Conservation (phyloP, 2,888 invertebrate species). For the Rotaria magnacalcarata region DNA sequence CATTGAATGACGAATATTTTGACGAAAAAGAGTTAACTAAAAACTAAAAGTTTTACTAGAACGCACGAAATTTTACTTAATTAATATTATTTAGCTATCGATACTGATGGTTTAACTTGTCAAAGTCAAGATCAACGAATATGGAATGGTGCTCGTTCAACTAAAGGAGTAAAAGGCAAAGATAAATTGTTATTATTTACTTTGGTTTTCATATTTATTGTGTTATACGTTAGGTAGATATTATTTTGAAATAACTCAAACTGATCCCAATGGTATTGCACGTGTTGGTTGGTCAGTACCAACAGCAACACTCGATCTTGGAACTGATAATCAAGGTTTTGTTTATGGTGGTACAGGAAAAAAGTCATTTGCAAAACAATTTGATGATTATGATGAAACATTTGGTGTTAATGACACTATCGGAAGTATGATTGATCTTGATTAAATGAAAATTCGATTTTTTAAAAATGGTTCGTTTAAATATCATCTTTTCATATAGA, state of each 20-base stretch:
- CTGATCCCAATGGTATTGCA: conserved; percentile 85
- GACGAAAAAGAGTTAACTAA: no score
- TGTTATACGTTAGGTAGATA: conserved; percentile 51
- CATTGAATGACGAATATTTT: no score
- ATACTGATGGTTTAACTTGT: conserved; percentile 72
- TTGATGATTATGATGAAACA: conserved; percentile 86
- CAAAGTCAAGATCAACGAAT: conserved; percentile 82
- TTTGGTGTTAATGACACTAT: conserved; percentile 89
- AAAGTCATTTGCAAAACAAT: conserved; percentile 85
- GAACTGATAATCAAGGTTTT: conserved; percentile 67
- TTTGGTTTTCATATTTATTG: conserved; percentile 48
- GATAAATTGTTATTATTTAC: conserved; percentile 55
- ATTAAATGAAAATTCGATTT: conserved; percentile 73
- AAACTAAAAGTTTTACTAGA: no score
- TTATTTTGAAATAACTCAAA: conserved; percentile 73
- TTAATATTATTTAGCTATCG: conserved; percentile 33
- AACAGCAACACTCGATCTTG: conserved; percentile 80
- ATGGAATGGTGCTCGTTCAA: conserved; percentile 85
- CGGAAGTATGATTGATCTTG: conserved; percentile 80
- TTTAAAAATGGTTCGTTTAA: conserved; percentile 60
- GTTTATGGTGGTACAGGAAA: conserved; percentile 98
- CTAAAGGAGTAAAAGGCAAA: conserved; percentile 72
- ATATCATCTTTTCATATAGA: not conserved
- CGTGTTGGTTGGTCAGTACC: conserved; percentile 91
- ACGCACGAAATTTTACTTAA: not conserved